Conservation (phyloP, 2,113 vertebrate genomes). For the Pan troglodytes region DNA sequence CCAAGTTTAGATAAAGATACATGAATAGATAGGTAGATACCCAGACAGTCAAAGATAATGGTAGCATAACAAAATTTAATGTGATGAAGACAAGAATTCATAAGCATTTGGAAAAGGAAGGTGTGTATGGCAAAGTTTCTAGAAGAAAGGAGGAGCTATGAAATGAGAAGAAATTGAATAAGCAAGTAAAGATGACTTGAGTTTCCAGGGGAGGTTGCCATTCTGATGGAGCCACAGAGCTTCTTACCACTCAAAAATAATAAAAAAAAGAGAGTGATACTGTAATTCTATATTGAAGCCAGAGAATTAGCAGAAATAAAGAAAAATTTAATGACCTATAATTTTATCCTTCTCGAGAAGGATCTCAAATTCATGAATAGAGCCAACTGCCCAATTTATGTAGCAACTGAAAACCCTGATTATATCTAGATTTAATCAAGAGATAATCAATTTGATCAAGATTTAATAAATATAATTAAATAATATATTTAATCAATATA, state of each 20-base stretch:
- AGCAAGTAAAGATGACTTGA: background rate
- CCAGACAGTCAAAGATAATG: background rate
- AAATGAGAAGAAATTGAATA: background rate
- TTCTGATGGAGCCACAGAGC: background rate
- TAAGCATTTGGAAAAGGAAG: background rate
- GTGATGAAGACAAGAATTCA: background rate
- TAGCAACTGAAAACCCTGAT: background rate
- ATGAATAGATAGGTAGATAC: background rate
- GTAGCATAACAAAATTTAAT: background rate
- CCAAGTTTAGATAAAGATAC: background rate
- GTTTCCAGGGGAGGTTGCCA: rapidly evolving
- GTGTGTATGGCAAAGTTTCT: background rate
- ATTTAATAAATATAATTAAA: too few species aligned
- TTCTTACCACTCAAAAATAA: background rate
- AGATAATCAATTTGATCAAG: too few species aligned
- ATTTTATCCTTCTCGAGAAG: background rate
- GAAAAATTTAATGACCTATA: background rate
- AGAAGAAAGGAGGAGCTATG: background rate
- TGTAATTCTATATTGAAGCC: background rate
- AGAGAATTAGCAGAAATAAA: background rate
- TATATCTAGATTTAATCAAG: too few species aligned
- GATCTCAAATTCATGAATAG: background rate
- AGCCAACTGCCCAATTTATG: background rate
- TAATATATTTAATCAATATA: too few species aligned
- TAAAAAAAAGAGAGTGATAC: background rate